phyloP scores from a whole-genome alignment of 2,888 invertebrate species.

The Tetragonula carbonaria region DNA sequence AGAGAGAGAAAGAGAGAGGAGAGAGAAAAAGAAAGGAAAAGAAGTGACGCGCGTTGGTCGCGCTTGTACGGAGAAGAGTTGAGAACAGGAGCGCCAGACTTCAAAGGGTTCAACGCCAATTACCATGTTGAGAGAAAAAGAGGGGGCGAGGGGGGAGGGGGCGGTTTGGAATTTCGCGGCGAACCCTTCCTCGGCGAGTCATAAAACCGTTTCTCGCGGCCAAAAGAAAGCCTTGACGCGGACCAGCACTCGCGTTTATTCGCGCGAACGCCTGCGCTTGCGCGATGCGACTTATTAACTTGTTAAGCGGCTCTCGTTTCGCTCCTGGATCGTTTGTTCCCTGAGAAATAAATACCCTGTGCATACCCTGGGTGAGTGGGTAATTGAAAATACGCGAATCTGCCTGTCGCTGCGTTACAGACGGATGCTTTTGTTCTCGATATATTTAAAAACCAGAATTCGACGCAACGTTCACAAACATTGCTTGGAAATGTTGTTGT shows the following conservation, averaged over 20 bases:
- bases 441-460: too few relatives aligned
- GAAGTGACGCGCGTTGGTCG: conserved; percentile 22
- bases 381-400: conserved; percentile 23
- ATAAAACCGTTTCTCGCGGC: conserved; percentile 45
- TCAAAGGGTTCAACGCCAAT: conserved; percentile 79
- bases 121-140: conserved; percentile 54
- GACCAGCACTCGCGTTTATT: conserved; percentile 53
- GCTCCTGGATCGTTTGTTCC: conserved; percentile 51
- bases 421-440: neutral
- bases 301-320: conserved; percentile 53
- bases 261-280: conserved; percentile 47
- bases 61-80: conserved; percentile 30
- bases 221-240: conserved; percentile 41
- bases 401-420: neutral
- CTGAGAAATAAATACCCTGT: neutral
- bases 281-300: conserved; percentile 54
- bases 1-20: neutral
- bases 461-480: too few relatives aligned
- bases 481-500: too few relatives aligned
- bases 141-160: neutral
- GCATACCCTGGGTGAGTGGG: neutral
- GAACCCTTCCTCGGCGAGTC: conserved; percentile 50
- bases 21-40: neutral
- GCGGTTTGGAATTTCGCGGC: conserved; percentile 32
- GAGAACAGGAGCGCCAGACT: conserved; percentile 70